phyloP scores from a whole-genome alignment of 2,888 invertebrate genomes.

The Pyrrhopygopsis socrates region DNA sequence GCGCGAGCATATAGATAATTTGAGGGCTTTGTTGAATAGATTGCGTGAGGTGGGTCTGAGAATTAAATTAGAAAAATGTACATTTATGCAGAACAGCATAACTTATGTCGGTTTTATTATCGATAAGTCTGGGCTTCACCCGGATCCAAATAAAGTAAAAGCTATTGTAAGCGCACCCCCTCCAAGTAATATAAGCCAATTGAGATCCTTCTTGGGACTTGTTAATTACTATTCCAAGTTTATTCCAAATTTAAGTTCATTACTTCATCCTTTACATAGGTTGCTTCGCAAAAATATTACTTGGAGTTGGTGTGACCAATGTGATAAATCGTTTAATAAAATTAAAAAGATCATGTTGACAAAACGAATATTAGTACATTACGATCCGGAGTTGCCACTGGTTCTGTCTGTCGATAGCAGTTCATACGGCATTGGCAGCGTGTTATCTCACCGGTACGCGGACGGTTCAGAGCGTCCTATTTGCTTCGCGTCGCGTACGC shows the following conservation, averaged over 20 bases:
- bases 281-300: constrained; percentile 19
- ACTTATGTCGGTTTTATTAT: constrained; percentile 53
- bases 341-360: constrained; percentile 68
- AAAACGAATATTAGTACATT: constrained; percentile 69
- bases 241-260: constrained; percentile 25
- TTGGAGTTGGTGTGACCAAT: constrained; percentile 19
- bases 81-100: constrained; percentile 30
- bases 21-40: constrained; percentile 46
- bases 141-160: constrained; percentile 59
- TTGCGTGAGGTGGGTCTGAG: constrained; percentile 52
- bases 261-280: constrained; percentile 21
- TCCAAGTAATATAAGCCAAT: constrained; percentile 64
- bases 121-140: constrained; percentile 59
- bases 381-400: constrained; percentile 60
- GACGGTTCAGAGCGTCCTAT: constrained; percentile 79
- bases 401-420: constrained; percentile 66
- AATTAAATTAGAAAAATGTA: constrained; percentile 56
- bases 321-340: constrained; percentile 46
- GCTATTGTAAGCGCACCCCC: constrained; percentile 55
- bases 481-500: constrained; percentile 78
- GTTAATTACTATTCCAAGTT: constrained; percentile 33
- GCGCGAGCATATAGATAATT: constrained; percentile 41
- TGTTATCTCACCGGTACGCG: constrained; percentile 72
- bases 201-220: constrained; percentile 51
- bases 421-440: constrained; percentile 72